Conservation (phyloP, 2,113 vertebrate species). For the Anguilla rostrata region DNA sequence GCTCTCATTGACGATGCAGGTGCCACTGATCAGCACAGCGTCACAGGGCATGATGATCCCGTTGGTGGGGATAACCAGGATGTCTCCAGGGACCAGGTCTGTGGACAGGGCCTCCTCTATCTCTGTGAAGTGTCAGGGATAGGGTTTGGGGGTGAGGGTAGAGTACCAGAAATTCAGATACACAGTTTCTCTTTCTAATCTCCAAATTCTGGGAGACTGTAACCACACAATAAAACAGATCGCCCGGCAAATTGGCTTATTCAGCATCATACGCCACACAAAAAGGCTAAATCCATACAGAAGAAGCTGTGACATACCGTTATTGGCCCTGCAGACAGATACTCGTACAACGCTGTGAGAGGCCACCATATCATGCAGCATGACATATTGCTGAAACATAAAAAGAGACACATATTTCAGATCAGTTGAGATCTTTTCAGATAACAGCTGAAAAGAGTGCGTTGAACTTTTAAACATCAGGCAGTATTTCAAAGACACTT, state of each 20-base stretch:
- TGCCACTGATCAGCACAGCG: constrained; percentile 89
- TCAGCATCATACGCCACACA: constrained; percentile 17
- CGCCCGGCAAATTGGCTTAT: constrained; percentile 28
- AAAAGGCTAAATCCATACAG: background rate
- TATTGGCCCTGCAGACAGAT: constrained; percentile 85
- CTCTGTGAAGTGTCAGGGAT: constrained; percentile 60
- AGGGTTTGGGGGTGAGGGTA: background rate
- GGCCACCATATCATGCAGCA: constrained; percentile 97
- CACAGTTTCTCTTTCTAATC: no score
- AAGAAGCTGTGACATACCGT: constrained; percentile 70
- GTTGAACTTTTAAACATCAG: no score
- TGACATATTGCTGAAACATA: constrained; percentile 87
- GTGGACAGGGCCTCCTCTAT: constrained; percentile 90
- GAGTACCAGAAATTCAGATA: background rate
- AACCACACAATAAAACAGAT: background rate
- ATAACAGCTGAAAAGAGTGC: background rate
- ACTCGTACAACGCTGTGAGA: constrained; percentile 92
- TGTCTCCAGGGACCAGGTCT: constrained; percentile 91
- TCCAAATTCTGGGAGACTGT: no score
- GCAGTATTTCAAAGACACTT: no score
- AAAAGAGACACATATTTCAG: constrained; percentile 26
- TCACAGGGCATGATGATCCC: constrained; percentile 97
- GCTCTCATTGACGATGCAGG: constrained; percentile 98
- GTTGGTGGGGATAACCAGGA: constrained; percentile 89
- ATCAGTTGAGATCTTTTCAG: background rate